Percentiles rank a stretch among this genome's conserved stretches.
Conservation (phyloP, 2,797 vertebrate species). For the Geranospiza caerulescens region DNA sequence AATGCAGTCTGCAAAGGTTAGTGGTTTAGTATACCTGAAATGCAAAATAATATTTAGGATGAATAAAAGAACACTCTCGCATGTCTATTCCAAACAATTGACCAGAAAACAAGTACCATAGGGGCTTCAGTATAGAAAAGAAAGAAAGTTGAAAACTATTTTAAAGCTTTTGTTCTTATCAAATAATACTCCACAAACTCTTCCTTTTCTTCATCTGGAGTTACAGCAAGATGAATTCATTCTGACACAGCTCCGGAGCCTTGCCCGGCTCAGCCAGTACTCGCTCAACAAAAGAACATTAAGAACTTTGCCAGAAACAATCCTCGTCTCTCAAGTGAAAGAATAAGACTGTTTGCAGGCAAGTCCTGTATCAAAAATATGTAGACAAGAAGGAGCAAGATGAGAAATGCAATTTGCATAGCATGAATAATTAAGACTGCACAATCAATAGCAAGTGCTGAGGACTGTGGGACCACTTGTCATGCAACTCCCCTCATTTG, state of each 20-base stretch:
- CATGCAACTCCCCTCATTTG: constrained; percentile 26
- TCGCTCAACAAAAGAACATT: not conserved
- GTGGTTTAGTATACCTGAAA: constrained; percentile 93
- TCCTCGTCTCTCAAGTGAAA: constrained; percentile 22
- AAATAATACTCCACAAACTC: not conserved
- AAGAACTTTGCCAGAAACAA: constrained; percentile 61
- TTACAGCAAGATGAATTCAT: constrained; percentile 1
- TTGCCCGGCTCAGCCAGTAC: not conserved
- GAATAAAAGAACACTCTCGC: not conserved
- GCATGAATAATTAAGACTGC: constrained; percentile 56
- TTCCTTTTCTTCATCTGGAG: not conserved
- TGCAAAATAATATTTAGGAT: constrained; percentile 12
- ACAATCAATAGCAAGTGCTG: constrained; percentile 37
- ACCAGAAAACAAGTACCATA: not conserved
- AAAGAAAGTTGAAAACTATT: not conserved
- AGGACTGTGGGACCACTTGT: constrained; percentile 48
- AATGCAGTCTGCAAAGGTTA: constrained; percentile 97
- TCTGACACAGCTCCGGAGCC: not conserved
- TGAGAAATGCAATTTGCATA: constrained; percentile 61
- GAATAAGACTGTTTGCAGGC: constrained; percentile 35
- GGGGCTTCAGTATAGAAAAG: not conserved
- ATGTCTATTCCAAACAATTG: not conserved
- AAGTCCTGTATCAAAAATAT: constrained; percentile 57
- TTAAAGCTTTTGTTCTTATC: constrained; percentile 2
- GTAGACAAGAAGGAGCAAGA: constrained; percentile 56